phyloP scores from a whole-genome alignment of 2,888 invertebrate genomes.

The Helleia helle region DNA sequence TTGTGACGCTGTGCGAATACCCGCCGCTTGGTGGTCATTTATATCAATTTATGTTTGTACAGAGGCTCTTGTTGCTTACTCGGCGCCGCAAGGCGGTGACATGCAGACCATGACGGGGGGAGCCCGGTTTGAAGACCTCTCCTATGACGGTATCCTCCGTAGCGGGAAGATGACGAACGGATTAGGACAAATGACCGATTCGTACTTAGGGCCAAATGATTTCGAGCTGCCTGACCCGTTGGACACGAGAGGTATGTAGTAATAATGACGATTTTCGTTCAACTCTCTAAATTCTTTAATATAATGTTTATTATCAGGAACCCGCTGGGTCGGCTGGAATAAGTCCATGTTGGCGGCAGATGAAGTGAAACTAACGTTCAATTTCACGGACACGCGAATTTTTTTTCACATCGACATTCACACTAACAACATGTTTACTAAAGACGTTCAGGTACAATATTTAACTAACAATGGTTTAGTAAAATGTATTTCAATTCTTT shows the following conservation, averaged over 20 bases:
- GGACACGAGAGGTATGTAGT: slow-evolving; percentile 70
- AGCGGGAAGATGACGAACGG: slow-evolving; percentile 77
- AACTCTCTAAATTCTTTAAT: slow-evolving; percentile 5
- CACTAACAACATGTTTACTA: slow-evolving; percentile 85
- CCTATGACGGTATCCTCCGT: slow-evolving; percentile 82
- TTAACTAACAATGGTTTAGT: background rate
- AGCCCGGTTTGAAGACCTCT: slow-evolving; percentile 82
- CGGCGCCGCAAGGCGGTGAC: slow-evolving; percentile 77
- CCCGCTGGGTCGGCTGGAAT: slow-evolving; percentile 92
- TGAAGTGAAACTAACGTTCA: slow-evolving; percentile 84
- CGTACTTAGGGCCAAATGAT: slow-evolving; percentile 78
- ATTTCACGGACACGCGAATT: slow-evolving; percentile 84
- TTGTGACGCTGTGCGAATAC: slow-evolving; percentile 18
- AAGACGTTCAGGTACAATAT: slow-evolving; percentile 80
- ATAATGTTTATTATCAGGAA: slow-evolving; percentile 45
- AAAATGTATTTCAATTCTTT: too few species aligned
- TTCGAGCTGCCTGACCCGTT: slow-evolving; percentile 74
- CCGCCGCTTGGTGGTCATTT: slow-evolving; percentile 36
- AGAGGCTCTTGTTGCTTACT: slow-evolving; percentile 80
- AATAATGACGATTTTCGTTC: slow-evolving; percentile 5
- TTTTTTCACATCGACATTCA: slow-evolving; percentile 83
- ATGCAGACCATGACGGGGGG: slow-evolving; percentile 78
- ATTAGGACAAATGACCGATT: slow-evolving; percentile 88
- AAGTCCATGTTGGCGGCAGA: slow-evolving; percentile 74
- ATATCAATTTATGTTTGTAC: slow-evolving; percentile 39